Conservation (phyloP, 2,113 vertebrate species). For the Leptodactylus fuscus region DNA sequence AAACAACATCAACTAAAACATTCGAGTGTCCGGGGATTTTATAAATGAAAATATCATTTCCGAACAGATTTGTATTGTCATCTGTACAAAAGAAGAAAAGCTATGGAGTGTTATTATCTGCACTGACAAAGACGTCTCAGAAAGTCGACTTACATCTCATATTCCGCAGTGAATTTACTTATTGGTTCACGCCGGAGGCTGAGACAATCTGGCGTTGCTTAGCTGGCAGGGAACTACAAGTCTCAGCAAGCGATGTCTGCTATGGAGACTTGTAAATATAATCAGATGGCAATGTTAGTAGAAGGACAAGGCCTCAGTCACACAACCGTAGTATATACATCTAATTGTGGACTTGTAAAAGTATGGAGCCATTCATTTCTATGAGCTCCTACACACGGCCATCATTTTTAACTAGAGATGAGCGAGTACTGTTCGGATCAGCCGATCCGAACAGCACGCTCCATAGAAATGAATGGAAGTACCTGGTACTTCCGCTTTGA, state of each 20-base stretch:
- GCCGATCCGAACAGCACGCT: too few relatives aligned
- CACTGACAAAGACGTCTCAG: conserved; percentile 82
- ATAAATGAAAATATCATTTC: conserved; percentile 18
- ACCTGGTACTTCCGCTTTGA: too few relatives aligned
- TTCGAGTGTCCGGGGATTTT: conserved; percentile 79
- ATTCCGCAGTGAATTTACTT: conserved; percentile 19
- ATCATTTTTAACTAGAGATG: too few relatives aligned
- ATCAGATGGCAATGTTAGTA: too few relatives aligned
- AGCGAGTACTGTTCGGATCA: too few relatives aligned
- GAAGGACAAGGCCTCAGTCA: too few relatives aligned
- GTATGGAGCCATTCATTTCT: too few relatives aligned
- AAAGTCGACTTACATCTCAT: conserved; percentile 64
- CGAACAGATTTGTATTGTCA: conserved; percentile 30
- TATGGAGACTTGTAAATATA: neutral
- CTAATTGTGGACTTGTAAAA: too few relatives aligned
- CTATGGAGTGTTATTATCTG: neutral
- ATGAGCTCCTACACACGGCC: too few relatives aligned
- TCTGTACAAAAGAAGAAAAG: conserved; percentile 31
- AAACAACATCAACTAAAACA: conserved; percentile 86
- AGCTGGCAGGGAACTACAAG: neutral
- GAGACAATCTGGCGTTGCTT: neutral
- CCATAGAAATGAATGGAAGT: too few relatives aligned
- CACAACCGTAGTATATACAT: too few relatives aligned
- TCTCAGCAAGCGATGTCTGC: neutral
- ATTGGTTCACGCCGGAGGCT: neutral